phyloP scores from a whole-genome alignment of 2,113 vertebrate genomes.

The Spilogale gracilis region DNA sequence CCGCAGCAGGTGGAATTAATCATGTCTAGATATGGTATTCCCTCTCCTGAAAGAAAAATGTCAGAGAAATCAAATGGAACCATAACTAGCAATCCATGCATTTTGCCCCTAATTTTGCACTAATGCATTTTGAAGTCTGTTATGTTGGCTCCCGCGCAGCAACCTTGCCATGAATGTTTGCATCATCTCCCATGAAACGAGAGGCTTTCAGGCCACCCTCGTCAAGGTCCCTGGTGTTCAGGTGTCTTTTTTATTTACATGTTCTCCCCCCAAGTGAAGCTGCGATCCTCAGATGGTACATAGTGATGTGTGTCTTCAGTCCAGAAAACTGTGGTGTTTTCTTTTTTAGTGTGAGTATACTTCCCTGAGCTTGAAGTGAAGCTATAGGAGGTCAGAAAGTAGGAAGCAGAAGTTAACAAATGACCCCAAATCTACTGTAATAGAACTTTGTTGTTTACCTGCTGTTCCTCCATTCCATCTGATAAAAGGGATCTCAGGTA shows the following conservation, averaged over 20 bases:
- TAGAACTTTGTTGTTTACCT: neutral
- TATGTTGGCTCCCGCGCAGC: neutral
- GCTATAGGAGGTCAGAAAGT: neutral
- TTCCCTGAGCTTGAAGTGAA: neutral
- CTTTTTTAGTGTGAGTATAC: neutral
- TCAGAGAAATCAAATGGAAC: conserved; percentile 14
- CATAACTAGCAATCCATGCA: neutral
- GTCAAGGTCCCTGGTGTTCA: neutral
- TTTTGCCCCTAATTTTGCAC: neutral
- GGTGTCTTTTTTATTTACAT: neutral
- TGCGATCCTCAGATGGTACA: neutral
- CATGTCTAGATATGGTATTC: neutral
- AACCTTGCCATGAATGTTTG: neutral
- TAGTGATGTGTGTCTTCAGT: neutral
- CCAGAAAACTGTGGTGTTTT: neutral
- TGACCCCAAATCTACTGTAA: neutral
- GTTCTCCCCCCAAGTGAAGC: neutral
- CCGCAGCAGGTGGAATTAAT: conserved; percentile 39
- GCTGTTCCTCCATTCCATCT: neutral
- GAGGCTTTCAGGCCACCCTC: conserved; percentile 14
- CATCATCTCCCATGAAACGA: neutral
- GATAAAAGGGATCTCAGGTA: neutral
- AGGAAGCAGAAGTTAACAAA: neutral
- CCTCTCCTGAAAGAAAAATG: conserved; percentile 53
- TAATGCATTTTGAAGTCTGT: neutral